Percentiles rank a stretch among this genome's conserved stretches.
These are phyloP conservation scores for Turritopsis rubra DNA, from an alignment of 30 jellyfish, hydroid and myxozoan genomes.

Conservation along the genomic window DNA sequence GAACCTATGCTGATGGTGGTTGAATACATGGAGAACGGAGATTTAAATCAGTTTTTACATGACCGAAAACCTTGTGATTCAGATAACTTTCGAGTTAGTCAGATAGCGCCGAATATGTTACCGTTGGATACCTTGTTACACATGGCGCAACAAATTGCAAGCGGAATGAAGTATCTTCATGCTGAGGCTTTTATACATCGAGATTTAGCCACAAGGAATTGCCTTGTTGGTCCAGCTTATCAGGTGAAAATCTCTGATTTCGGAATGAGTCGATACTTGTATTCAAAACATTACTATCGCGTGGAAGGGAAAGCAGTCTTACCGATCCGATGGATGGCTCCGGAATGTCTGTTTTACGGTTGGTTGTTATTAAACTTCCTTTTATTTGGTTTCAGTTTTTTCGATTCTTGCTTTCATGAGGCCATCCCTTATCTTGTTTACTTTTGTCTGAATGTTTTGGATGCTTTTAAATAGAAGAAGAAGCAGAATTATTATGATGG, in stretches of 20 bases:
- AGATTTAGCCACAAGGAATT: conserved; percentile 87
- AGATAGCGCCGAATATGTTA: conserved; percentile 31
- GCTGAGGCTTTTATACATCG: conserved; percentile 82
- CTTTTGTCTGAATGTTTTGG: too few relatives aligned
- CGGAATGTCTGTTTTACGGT: conserved; percentile 87
- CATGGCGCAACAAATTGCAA: conserved; percentile 63
- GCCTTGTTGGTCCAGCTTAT: conserved; percentile 80
- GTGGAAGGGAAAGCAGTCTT: conserved; percentile 85
- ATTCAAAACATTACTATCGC: conserved; percentile 68
- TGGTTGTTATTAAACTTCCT: conserved; percentile 26
- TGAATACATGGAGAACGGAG: conserved; percentile 92
- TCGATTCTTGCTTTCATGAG: too few relatives aligned
- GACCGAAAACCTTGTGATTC: conserved; percentile 34
- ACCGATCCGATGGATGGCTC: conserved; percentile 96
- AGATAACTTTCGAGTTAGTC: conserved; percentile 50
- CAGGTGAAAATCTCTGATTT: conserved; percentile 83
- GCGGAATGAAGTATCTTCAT: conserved; percentile 72
- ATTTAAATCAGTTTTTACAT: conserved; percentile 64
- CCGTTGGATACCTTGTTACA: conserved; percentile 49
- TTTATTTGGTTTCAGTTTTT: too few relatives aligned
- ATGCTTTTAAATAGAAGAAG: too few relatives aligned
- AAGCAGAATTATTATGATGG: too few relatives aligned
- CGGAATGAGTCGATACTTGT: conserved; percentile 74
- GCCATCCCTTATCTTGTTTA: too few relatives aligned
- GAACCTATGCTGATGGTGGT: conserved; percentile 79